These are phyloP conservation scores for Apis florea DNA, from an alignment of 1,140 invertebrate species.

Conservation along the genomic window DNA sequence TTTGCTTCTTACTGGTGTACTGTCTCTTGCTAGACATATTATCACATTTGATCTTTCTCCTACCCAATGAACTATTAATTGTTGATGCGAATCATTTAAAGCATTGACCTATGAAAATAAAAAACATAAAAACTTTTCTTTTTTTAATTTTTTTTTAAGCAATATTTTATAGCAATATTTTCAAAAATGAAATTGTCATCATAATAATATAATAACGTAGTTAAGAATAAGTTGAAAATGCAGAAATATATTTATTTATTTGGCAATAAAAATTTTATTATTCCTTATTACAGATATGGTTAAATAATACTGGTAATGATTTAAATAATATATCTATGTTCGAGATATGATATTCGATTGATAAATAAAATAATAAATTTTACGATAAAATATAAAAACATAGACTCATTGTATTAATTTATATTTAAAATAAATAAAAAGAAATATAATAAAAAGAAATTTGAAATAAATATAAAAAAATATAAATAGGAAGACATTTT, in stretches of 20 bases:
- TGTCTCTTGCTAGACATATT: constrained; percentile 90
- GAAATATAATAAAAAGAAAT: no score
- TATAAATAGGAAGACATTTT: background rate
- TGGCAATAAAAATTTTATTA: background rate
- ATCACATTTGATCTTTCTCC: constrained; percentile 92
- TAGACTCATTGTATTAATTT: no score
- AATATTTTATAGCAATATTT: background rate
- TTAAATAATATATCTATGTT: no score
- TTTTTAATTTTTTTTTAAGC: no score
- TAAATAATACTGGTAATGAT: background rate
- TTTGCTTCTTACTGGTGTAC: constrained; percentile 76
- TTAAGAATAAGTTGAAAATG: background rate
- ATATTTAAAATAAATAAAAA: no score
- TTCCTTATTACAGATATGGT: background rate
- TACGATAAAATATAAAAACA: background rate
- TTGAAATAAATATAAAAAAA: no score
- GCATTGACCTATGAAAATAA: constrained; percentile 82
- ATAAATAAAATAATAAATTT: background rate
- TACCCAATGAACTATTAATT: constrained; percentile 94
- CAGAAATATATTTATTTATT: background rate
- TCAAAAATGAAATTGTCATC: background rate
- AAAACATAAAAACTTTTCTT: background rate
- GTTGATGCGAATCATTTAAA: constrained; percentile 92
- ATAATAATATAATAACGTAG: background rate
- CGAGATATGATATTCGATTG: background rate